Evolutionary conservation across 2,797 vertebrate genomes (phyloP), one percentile per base, ranked within the genome.

Genomic region (Sphenodon punctatus): DNA sequence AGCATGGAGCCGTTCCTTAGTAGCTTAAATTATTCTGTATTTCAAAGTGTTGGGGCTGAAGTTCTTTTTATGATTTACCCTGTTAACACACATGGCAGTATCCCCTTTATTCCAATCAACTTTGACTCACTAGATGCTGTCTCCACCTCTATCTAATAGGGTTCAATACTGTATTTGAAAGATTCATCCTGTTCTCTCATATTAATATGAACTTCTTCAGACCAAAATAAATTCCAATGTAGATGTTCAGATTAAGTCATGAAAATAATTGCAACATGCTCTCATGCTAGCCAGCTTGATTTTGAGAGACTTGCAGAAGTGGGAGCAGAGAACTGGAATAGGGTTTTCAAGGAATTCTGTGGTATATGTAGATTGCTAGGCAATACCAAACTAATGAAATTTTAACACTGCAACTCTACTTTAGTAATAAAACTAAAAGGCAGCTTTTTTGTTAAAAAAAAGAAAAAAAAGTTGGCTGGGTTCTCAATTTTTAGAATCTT

Each of bases 101-200:
- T 7, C 32, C 13, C 3, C 38, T 58, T 19, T 8, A 43, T 32
- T 11, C 13, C 4, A 1, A 25, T 36, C 4, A 71, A 25, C 16
- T 45, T 49, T 20, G 5, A 25, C 38, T 67, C n/a, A 43, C 39
- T 8, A 3, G 61, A 11, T 2, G 2, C n/a, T 45, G 46, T 22
- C 45, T 36, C 51, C 8, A 25, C 5, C 6, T 1, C n/a, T n/a
- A n/a, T 0, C 5, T 41, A 49, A 4, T 8, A 22, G 20, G n/a
- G 27, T 36, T 32, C 36, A 25, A 8, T 5, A 8, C 30, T 39
- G 46, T 9, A 22, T 51, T 16, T 48, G 22, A 5, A 72, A 22
- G 20, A 25, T 10, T 53, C 51, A 53, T 51, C 41, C 58, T 36
- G 55, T 9, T 36, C 27, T 6, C 15, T 16, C 45, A 61, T 16